phyloP scores from a whole-genome alignment of 2,797 vertebrate species.

The Carduelis carduelis region DNA sequence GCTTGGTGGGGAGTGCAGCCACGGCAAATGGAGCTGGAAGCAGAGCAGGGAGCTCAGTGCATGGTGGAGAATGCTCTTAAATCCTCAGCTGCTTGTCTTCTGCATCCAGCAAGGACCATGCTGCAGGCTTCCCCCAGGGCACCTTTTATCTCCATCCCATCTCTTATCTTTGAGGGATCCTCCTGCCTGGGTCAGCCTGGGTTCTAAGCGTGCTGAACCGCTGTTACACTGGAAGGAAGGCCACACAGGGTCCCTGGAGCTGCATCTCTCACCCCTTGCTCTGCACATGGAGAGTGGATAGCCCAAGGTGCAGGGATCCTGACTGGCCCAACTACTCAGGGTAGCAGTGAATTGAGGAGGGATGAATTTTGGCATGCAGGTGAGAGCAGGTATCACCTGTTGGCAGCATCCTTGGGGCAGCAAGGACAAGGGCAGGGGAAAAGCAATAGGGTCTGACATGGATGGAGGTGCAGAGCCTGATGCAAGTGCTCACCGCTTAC shows the following conservation, averaged over 20 bases:
- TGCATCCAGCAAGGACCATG: neutral
- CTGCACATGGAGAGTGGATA: neutral
- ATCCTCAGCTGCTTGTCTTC: neutral
- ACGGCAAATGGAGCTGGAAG: neutral
- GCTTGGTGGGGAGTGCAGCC: neutral
- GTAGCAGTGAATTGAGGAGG: neutral
- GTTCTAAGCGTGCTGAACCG: neutral
- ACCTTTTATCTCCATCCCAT: neutral
- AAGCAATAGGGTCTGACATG: neutral
- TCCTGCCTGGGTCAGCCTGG: neutral
- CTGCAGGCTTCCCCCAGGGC: neutral
- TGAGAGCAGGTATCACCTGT: neutral
- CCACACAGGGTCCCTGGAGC: neutral
- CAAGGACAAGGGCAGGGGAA: neutral
- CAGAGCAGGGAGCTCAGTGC: accelerated
- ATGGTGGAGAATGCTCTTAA: accelerated
- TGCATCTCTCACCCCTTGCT: neutral
- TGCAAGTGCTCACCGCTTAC: neutral
- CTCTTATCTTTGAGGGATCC: accelerated
- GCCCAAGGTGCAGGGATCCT: neutral
- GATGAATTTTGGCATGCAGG: neutral
- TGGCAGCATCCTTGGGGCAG: neutral
- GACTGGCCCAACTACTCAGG: neutral
- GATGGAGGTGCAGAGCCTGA: neutral
- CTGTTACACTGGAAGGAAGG: neutral